Evolutionary conservation across 2,888 invertebrate genomes (phyloP).

Genomic region (Nemurella pictetii): DNA sequence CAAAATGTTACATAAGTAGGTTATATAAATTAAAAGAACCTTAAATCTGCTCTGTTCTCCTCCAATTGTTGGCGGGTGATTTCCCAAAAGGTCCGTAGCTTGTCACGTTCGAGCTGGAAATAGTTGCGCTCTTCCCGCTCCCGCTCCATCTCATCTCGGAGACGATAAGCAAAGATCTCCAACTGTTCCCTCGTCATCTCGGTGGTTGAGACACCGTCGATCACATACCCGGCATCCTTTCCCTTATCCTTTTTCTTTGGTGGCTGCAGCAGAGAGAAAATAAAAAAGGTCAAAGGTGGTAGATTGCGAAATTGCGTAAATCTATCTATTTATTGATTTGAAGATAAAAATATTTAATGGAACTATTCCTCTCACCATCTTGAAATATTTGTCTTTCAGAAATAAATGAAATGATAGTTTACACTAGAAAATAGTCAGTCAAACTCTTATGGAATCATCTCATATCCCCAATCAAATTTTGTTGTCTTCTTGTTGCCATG

Average conservation of each 20-base stretch:
- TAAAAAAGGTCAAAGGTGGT: background rate
- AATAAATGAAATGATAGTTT: background rate
- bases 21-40: conserved; percentile 52
- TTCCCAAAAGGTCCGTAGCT: conserved; percentile 94
- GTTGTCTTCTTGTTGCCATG: conserved; percentile 27
- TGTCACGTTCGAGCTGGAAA: conserved; percentile 93
- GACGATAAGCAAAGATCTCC: conserved; percentile 81
- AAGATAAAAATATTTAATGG: background rate
- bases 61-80: conserved; percentile 88
- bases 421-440: background rate
- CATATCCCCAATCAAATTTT: background rate
- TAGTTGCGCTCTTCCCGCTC: conserved; percentile 95
- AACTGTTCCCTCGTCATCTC: conserved; percentile 92
- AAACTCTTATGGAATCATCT: background rate
- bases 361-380: background rate
- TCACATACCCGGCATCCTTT: conserved; percentile 52
- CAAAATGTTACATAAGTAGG: background rate
- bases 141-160: conserved; percentile 88
- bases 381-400: background rate
- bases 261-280: conserved; percentile 33
- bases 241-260: conserved; percentile 45
- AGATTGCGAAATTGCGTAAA: background rate
- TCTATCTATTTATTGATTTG: background rate
- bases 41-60: conserved; percentile 72
- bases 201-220: conserved; percentile 90